A percentile compares a stretch with the other conserved stretches of the same genome.
phyloP scores from a whole-genome alignment of 2,113 vertebrate genomes.

The Microtus richardsoni region DNA sequence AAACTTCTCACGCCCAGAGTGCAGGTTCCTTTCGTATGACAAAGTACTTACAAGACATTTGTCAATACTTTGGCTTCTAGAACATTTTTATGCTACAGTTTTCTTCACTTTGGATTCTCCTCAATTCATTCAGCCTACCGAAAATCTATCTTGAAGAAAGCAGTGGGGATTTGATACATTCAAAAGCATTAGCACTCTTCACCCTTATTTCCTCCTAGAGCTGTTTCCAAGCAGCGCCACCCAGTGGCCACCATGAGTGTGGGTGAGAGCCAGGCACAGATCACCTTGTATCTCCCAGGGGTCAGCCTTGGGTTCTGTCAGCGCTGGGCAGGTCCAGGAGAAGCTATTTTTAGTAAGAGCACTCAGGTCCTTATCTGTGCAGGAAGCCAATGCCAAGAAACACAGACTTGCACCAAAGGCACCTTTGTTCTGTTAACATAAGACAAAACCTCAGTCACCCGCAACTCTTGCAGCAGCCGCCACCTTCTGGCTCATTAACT shows the following conservation, averaged over 20 bases:
- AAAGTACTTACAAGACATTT: not conserved
- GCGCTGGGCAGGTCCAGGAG: not conserved
- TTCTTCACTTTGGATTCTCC: not conserved
- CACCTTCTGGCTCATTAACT: not conserved
- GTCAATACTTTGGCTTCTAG: not conserved
- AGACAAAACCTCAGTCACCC: not conserved
- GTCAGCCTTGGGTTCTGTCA: constrained; percentile 44
- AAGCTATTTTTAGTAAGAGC: constrained; percentile 57
- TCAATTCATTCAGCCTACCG: not conserved
- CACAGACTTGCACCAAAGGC: constrained; percentile 48
- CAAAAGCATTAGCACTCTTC: not conserved
- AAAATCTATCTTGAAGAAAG: not conserved
- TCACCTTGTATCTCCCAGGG: not conserved
- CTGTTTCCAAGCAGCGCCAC: not conserved
- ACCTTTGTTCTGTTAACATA: constrained; percentile 11
- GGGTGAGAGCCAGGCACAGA: not conserved
- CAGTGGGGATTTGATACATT: not conserved
- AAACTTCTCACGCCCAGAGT: not conserved
- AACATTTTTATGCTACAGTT: not conserved
- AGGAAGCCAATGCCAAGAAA: constrained; percentile 23
- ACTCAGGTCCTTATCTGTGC: not conserved
- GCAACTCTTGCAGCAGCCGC: not conserved
- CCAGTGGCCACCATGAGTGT: not conserved
- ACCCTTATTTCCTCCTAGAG: not conserved
- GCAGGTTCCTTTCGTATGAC: not conserved